These are phyloP conservation scores for Delichon dasypus DNA, from an alignment of 2,797 vertebrate species.

Conservation along the genomic window DNA sequence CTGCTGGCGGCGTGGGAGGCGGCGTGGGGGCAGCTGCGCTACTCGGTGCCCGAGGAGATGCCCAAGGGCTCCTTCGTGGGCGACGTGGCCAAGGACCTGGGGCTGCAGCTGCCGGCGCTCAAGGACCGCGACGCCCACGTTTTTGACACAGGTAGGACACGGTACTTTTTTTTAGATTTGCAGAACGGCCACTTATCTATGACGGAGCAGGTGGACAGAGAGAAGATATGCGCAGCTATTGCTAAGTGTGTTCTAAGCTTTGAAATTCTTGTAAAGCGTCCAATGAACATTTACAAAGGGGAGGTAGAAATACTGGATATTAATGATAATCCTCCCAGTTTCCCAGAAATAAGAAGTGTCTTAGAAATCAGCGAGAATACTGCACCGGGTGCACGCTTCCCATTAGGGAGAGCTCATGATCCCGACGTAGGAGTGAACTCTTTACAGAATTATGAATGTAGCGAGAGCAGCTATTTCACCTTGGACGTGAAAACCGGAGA, in stretches of 20 bases:
- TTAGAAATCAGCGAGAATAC: neutral
- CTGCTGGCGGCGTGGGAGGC: too few relatives aligned
- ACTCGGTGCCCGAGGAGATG: too few relatives aligned
- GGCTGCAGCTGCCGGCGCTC: neutral
- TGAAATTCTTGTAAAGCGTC: neutral
- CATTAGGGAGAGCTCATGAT: neutral
- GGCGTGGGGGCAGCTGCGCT: too few relatives aligned
- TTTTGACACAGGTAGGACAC: conserved; percentile 64
- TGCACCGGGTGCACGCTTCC: neutral
- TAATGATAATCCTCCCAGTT: neutral
- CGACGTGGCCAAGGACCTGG: neutral
- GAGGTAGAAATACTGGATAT: neutral
- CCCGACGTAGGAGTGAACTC: neutral
- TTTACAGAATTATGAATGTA: neutral
- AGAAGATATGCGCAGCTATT: neutral
- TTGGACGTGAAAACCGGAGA: neutral
- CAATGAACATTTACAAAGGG: neutral
- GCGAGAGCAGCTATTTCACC: neutral
- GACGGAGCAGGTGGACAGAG: conserved; percentile 5
- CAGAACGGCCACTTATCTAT: neutral
- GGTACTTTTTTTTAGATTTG: neutral
- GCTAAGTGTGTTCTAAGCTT: neutral
- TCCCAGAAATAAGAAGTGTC: neutral
- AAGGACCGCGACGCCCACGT: fast-evolving
- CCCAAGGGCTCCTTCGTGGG: too few relatives aligned